Conservation (phyloP, 2,113 vertebrate species). For the Parotia lawesii region DNA sequence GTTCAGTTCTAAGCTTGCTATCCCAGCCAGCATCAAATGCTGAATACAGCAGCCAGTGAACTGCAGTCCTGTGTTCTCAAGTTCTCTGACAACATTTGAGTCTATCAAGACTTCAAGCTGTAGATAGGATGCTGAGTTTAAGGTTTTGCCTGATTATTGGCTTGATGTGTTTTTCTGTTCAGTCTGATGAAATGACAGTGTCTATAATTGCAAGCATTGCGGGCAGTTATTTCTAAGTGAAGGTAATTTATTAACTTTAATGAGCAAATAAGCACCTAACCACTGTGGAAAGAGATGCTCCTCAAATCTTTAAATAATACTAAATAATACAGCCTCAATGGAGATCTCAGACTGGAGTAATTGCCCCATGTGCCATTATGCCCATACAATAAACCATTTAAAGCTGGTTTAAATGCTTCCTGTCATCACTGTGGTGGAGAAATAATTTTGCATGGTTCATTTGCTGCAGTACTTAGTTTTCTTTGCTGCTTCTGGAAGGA, state of each 20-base stretch:
- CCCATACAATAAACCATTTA: background rate
- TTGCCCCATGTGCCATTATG: background rate
- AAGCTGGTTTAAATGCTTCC: constrained; percentile 4
- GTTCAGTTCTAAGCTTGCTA: background rate
- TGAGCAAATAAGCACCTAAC: constrained; percentile 21
- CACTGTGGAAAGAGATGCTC: background rate
- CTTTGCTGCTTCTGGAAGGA: background rate
- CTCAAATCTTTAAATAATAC: constrained; percentile 13
- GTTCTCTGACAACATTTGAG: background rate
- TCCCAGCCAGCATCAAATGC: background rate
- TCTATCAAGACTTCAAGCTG: background rate
- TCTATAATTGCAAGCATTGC: background rate
- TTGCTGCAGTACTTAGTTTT: constrained; percentile 31
- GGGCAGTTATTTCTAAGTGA: background rate
- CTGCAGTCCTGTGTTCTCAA: background rate
- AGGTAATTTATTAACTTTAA: constrained; percentile 2
- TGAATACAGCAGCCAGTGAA: background rate
- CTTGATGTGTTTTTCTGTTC: background rate
- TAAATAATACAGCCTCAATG: background rate
- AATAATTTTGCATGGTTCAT: constrained; percentile 41
- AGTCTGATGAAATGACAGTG: background rate
- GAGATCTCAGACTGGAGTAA: background rate
- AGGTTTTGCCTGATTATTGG: background rate
- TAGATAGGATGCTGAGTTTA: background rate
- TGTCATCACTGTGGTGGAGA: background rate